Evolutionary conservation across 2,113 vertebrate species (phyloP).

Genomic region (Tichodroma muraria): DNA sequence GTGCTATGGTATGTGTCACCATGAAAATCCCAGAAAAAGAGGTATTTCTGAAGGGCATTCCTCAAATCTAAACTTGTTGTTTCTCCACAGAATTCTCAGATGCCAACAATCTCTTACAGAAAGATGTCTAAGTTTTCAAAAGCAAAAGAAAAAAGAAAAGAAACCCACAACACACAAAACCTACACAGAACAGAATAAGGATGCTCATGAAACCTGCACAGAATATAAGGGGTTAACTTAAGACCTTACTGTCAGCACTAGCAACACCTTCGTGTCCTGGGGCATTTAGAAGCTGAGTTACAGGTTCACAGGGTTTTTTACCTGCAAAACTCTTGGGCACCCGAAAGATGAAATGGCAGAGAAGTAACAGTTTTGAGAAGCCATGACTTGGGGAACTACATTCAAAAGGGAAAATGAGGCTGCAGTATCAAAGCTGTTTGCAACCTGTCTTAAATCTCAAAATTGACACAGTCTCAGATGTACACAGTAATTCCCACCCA

Average conservation of each 20-base stretch:
- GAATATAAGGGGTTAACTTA: background rate
- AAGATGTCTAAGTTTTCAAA: background rate
- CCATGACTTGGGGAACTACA: background rate
- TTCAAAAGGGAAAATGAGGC: background rate
- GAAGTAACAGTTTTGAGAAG: background rate
- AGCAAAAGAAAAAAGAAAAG: background rate
- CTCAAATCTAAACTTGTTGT: background rate
- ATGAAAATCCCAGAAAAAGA: background rate
- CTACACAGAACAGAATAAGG: background rate
- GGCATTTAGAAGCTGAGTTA: background rate
- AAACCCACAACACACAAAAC: background rate
- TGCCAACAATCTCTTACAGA: background rate
- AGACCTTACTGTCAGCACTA: background rate
- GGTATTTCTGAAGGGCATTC: slow-evolving; percentile 22
- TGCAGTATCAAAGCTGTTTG: background rate
- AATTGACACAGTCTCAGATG: background rate
- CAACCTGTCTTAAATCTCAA: background rate
- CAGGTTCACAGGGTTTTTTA: background rate
- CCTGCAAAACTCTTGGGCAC: background rate
- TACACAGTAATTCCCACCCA: background rate
- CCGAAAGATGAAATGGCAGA: background rate
- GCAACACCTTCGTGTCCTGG: background rate
- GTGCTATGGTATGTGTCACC: background rate
- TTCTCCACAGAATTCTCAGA: background rate
- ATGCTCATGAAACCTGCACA: background rate